Conservation (phyloP, 2,113 vertebrate species). For the Xenotilapia longispinis region DNA sequence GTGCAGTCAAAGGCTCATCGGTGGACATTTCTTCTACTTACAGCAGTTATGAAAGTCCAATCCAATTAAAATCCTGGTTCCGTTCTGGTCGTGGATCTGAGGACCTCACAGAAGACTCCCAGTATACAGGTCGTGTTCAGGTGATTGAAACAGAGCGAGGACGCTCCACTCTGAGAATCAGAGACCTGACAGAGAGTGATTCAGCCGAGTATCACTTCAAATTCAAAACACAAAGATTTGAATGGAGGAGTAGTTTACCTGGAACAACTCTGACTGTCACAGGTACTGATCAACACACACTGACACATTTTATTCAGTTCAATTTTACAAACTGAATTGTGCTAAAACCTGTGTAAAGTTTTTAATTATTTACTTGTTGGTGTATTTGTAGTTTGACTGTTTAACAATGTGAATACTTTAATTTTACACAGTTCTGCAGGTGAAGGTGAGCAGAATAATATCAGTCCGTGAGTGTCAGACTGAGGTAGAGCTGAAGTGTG, state of each 20-base stretch:
- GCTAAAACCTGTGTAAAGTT: too few relatives aligned
- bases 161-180: neutral
- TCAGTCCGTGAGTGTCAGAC: neutral
- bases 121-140: accelerated
- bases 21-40: accelerated
- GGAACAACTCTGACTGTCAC: too few relatives aligned
- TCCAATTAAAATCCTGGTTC: neutral
- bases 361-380: too few relatives aligned
- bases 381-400: too few relatives aligned
- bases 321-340: too few relatives aligned
- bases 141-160: accelerated
- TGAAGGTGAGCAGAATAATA: neutral
- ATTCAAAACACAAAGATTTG: accelerated
- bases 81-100: neutral
- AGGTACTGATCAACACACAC: accelerated
- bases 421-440: neutral
- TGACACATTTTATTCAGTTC: neutral
- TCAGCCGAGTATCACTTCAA: neutral
- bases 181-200: neutral
- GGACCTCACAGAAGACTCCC: accelerated
- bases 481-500: neutral
- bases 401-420: too few relatives aligned
- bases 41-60: accelerated
- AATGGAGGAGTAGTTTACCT: too few relatives aligned
- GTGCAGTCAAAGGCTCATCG: accelerated